Conservation (phyloP, 2,888 invertebrate genomes). For the Agrochola macilenta region DNA sequence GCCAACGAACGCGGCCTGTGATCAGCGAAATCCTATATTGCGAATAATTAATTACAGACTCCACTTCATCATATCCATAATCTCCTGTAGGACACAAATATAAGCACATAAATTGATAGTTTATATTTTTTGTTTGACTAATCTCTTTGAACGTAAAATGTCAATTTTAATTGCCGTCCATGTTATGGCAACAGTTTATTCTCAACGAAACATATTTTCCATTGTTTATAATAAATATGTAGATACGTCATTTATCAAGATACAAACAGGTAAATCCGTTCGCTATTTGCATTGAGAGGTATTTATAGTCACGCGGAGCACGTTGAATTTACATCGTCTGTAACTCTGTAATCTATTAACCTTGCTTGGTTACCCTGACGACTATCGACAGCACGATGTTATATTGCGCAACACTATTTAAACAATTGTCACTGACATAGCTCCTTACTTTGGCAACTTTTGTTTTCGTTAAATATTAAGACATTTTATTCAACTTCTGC, state of each 20-base stretch:
- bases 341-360: conserved; percentile 79
- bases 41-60: conserved; percentile 67
- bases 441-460: conserved; percentile 51
- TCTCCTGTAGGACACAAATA: conserved; percentile 20
- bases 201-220: conserved; percentile 45
- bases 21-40: conserved; percentile 69
- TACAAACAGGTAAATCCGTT: conserved; percentile 64
- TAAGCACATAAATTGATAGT: conserved; percentile 25
- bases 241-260: conserved; percentile 53
- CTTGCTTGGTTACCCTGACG: conserved; percentile 74
- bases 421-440: conserved; percentile 72
- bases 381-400: conserved; percentile 75
- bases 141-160: conserved; percentile 34
- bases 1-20: conserved; percentile 59
- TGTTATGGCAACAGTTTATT: conserved; percentile 48
- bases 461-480: conserved; percentile 38
- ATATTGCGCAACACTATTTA: conserved; percentile 80
- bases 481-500: conserved; percentile 21
- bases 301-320: conserved; percentile 68
- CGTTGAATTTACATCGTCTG: conserved; percentile 74
- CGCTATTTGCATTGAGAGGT: conserved; percentile 67
- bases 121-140: conserved; percentile 16
- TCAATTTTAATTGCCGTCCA: conserved; percentile 39
- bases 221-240: conserved; percentile 50
- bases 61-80: conserved; percentile 28